A percentile compares a stretch with the other conserved stretches of the same genome.
phyloP scores from a whole-genome alignment of 2,797 vertebrate species.

The Momotus momota region DNA sequence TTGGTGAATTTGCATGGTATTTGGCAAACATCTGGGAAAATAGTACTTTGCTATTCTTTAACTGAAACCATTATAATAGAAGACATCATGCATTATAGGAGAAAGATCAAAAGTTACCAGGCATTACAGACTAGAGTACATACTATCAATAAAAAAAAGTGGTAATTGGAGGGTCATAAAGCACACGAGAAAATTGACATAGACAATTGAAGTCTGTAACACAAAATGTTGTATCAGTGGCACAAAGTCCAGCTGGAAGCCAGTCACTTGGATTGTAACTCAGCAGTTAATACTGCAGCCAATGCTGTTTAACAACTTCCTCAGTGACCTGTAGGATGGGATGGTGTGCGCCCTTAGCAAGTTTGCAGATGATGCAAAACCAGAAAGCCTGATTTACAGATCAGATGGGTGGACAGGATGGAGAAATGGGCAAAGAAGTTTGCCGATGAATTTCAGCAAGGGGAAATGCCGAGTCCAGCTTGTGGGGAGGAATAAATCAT shows the following conservation, averaged over 20 bases:
- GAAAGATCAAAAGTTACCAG: not conserved
- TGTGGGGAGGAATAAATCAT: not conserved
- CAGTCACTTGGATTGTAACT: not conserved
- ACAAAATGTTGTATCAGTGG: not conserved
- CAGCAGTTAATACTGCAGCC: not conserved
- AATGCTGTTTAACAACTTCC: not conserved
- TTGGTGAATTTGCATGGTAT: not conserved
- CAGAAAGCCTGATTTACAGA: not conserved
- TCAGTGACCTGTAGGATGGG: not conserved
- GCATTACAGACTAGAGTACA: not conserved
- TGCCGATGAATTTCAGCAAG: not conserved
- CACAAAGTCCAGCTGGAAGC: not conserved
- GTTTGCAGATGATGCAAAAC: not conserved
- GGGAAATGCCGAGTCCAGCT: not conserved
- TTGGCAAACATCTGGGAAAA: not conserved
- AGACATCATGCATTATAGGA: not conserved
- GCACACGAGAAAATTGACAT: not conserved
- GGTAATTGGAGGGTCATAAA: not conserved
- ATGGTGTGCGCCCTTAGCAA: rapidly evolving
- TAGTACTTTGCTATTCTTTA: not conserved
- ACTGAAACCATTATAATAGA: not conserved
- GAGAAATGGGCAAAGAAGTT: not conserved
- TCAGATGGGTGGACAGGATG: not conserved
- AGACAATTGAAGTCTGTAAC: not conserved
- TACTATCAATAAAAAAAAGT: not conserved